These are phyloP conservation scores for Tiphia femorata DNA, from an alignment of 2,888 invertebrate species.

Conservation along the genomic window DNA sequence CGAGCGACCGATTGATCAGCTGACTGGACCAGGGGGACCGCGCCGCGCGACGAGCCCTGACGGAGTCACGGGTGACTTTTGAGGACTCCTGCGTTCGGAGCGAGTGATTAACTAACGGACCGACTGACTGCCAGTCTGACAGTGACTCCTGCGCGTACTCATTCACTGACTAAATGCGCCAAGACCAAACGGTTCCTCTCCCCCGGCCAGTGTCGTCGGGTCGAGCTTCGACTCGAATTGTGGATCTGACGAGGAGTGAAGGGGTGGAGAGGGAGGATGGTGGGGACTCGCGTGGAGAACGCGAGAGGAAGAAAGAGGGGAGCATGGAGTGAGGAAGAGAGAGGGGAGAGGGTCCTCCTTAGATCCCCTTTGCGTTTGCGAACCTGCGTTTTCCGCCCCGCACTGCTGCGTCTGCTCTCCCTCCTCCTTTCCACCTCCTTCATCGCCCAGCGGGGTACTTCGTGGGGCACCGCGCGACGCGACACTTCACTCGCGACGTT, in stretches of 20 bases:
- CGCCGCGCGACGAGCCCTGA: no score
- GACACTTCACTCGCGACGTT: no score
- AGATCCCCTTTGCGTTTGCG: neutral
- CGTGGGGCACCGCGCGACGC: no score
- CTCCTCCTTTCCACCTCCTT: no score
- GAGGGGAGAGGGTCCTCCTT: neutral
- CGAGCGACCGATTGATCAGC: no score
- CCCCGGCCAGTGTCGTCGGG: slow-evolving; percentile 22
- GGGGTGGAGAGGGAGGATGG: neutral
- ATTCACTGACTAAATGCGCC: slow-evolving; percentile 3
- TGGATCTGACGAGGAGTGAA: slow-evolving; percentile 23
- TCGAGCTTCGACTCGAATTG: slow-evolving; percentile 34
- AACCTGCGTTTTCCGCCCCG: neutral
- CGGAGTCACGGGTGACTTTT: no score
- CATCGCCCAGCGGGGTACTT: no score
- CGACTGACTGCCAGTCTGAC: slow-evolving; percentile 37
- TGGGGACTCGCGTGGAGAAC: neutral
- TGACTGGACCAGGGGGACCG: no score
- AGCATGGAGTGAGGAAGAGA: neutral
- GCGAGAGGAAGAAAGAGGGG: neutral
- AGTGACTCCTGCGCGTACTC: no score
- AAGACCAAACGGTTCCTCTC: slow-evolving; percentile 55
- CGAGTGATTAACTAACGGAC: no score
- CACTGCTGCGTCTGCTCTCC: neutral
- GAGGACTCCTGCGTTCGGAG: no score